Evolutionary conservation across 1,140 invertebrate species (phyloP).

Genomic region (Leptinotarsa defecta): DNA sequence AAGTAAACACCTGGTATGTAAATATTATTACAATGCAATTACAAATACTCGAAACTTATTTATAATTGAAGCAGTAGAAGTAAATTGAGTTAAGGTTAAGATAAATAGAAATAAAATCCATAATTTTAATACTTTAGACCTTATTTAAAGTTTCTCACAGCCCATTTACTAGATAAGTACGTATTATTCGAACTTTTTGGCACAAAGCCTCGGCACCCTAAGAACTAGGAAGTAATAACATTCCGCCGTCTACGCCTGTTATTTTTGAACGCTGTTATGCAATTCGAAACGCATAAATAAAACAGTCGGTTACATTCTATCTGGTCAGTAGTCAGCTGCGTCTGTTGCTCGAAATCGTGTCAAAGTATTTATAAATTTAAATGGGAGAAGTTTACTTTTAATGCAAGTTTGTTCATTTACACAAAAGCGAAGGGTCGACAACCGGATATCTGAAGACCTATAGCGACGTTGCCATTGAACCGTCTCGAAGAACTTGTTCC

Average conservation of each 20-base stretch:
- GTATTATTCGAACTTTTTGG: background rate
- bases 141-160: too few relatives aligned
- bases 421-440: conserved; percentile 1
- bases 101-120: too few relatives aligned
- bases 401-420: background rate
- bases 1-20: too few relatives aligned
- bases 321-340: conserved; percentile 4
- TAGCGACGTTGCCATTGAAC: background rate
- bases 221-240: background rate
- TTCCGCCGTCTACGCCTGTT: background rate
- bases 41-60: too few relatives aligned
- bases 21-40: too few relatives aligned
- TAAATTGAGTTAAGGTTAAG: too few relatives aligned
- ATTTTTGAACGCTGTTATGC: background rate
- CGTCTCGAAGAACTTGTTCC: too few relatives aligned
- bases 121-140: too few relatives aligned
- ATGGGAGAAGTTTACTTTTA: background rate
- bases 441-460: background rate
- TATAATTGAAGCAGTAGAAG: too few relatives aligned
- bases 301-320: background rate
- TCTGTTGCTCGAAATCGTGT: background rate
- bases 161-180: too few relatives aligned
- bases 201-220: background rate
- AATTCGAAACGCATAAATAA: background rate
- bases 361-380: conserved; percentile 4